These are phyloP conservation scores for Pseudomyrmex flavicornis DNA, from an alignment of 1,140 invertebrate species.

Conservation along the genomic window DNA sequence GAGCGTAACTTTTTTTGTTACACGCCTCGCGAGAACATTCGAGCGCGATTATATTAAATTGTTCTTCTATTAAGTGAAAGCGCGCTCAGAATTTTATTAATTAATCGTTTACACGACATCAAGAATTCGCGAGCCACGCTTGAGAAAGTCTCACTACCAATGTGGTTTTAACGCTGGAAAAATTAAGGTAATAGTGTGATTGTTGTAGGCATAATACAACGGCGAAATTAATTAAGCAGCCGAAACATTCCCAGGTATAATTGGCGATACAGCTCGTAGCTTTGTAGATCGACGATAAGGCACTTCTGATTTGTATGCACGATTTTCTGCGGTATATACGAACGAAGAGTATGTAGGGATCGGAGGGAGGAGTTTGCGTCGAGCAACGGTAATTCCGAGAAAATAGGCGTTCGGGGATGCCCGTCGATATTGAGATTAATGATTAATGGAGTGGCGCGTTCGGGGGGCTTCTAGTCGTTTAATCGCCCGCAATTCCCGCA, in stretches of 20 bases:
- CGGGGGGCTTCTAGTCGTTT: slow-evolving; percentile 41
- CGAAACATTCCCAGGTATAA: slow-evolving; percentile 28
- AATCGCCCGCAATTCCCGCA: slow-evolving; percentile 43
- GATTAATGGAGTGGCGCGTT: slow-evolving; percentile 53
- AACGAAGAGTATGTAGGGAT: no score
- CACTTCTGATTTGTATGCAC: slow-evolving; percentile 44
- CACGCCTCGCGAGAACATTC: slow-evolving; percentile 9
- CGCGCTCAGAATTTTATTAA: slow-evolving; percentile 13
- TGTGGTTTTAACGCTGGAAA: background rate
- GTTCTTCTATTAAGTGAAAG: slow-evolving; percentile 3
- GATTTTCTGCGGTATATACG: slow-evolving; percentile 40
- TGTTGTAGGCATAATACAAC: background rate
- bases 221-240: slow-evolving; percentile 53
- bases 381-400: slow-evolving; percentile 55
- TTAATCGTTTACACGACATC: slow-evolving; percentile 27
- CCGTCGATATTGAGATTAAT: slow-evolving; percentile 52
- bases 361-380: background rate
- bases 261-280: slow-evolving; percentile 17
- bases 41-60: slow-evolving; percentile 18
- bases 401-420: slow-evolving; percentile 34
- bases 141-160: background rate
- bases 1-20: slow-evolving; percentile 2
- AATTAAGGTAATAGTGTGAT: background rate
- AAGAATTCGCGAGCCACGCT: slow-evolving; percentile 1
- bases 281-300: slow-evolving; percentile 28